Base-by-base conservation (phyloP, 2,113 vertebrate genomes). In the Silurus asotus region DNA sequence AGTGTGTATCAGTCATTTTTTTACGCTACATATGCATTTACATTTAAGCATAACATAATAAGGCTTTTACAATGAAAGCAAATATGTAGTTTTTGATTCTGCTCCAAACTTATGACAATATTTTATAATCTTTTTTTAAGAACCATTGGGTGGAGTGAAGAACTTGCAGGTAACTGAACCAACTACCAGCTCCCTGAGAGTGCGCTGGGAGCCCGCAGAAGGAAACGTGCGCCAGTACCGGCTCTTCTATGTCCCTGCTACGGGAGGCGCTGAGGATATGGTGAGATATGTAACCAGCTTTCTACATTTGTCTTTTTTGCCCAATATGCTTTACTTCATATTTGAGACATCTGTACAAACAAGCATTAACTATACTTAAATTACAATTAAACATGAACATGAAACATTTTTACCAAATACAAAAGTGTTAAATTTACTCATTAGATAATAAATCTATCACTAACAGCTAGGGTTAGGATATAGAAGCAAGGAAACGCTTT, bases 161-260 rank as follows among this genome's bases (percentile, higher is more conserved):
- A 97, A 96, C 81, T 91, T 97, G 25, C 89, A 96, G 74, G 95
- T 96, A 14, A 96, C 96, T 20, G 96, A 97, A 72, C 96, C 96
- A 48, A 96, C 96, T 55, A 96, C 96, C 78, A 97, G 95, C 89
- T 94, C 95, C 1, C 75, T 97, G 84, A 96, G 92, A 48, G 89
- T 97, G 78, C 94, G 96, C 76, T 97, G 96, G 96, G 96, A 96
- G 88, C 96, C 96, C 0, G 96, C 96, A 0, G 96, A 97, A 90
- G 96, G 96, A 81, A 96, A 90, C 82, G 96, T 96, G 51, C 95
- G 96, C 0, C 96, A 96, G 78, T 97, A 97, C 91, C 95, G 96
- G 81, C 91, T 97, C 49, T 94, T 95, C 90, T 96, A 96, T 77
- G 88, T 93, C 19, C 96, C 96, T 5, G 91, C 94, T 2, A 88